Evolutionary conservation across 2,888 invertebrate species (phyloP).

Genomic region (Himalopsyche anomala): DNA sequence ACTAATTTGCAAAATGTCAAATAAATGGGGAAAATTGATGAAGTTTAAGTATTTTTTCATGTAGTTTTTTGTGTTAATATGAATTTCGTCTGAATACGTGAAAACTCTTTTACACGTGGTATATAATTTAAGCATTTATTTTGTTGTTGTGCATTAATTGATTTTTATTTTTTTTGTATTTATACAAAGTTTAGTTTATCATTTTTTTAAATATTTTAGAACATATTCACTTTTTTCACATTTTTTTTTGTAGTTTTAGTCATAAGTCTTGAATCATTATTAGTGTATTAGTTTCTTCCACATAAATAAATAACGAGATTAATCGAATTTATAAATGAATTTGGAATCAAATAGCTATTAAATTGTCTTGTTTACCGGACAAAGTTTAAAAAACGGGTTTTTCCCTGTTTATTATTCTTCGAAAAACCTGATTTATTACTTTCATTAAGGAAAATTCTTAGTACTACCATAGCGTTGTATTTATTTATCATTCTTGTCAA

Average conservation of each 20-base stretch:
- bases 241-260: too few species aligned
- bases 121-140: too few species aligned
- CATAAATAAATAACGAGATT: not conserved
- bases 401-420: not conserved
- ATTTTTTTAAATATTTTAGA: too few species aligned
- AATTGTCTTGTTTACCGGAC: not conserved
- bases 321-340: not conserved
- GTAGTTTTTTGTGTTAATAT: not conserved
- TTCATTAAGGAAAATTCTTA: not conserved
- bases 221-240: too few species aligned
- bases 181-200: too few species aligned
- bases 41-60: not conserved
- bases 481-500: not conserved
- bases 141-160: too few species aligned
- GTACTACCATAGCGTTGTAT: not conserved
- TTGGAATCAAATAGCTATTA: not conserved
- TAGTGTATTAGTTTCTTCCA: too few species aligned
- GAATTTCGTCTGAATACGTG: too few species aligned
- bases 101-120: too few species aligned
- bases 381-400: not conserved
- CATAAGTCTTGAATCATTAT: too few species aligned
- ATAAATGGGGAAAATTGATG: not conserved
- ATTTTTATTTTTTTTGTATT: too few species aligned
- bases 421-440: not conserved
- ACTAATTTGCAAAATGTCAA: not conserved